A percentile compares a stretch with the other conserved stretches of the same genome.
Conservation (phyloP, 2,797 vertebrate genomes). For the Sebastes trivittatus region DNA sequence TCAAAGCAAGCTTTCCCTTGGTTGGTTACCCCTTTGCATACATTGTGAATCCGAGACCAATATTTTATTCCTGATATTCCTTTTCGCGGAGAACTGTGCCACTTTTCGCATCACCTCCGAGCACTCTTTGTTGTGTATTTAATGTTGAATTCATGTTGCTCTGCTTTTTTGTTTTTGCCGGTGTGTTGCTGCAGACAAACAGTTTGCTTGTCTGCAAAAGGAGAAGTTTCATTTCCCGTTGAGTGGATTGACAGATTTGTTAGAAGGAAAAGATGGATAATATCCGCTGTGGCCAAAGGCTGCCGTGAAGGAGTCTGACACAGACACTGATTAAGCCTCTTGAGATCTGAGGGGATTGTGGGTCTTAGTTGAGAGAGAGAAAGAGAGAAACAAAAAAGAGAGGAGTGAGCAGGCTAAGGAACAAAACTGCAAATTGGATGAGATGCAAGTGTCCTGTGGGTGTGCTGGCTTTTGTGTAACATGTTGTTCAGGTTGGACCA, state of each 20-base stretch:
- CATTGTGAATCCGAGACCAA: conserved; percentile 65
- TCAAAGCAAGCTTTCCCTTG: conserved; percentile 79
- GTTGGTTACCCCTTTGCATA: conserved; percentile 75
- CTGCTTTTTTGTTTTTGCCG: conserved; percentile 14
- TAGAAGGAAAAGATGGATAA: conserved; percentile 81
- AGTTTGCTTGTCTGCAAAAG: conserved; percentile 61
- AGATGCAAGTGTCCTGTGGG: conserved; percentile 73
- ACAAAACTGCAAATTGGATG: conserved; percentile 78
- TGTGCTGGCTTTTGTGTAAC: conserved; percentile 57
- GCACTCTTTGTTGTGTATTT: conserved; percentile 36
- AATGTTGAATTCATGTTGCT: conserved; percentile 57
- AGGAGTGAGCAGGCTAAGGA: conserved; percentile 57
- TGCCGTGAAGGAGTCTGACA: conserved; percentile 81
- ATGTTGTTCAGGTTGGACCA: conserved; percentile 60
- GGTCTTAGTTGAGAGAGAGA: conserved; percentile 76
- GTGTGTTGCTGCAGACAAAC: conserved; percentile 59
- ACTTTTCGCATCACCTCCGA: conserved; percentile 48
- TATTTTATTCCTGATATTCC: conserved; percentile 66
- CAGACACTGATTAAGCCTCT: conserved; percentile 85
- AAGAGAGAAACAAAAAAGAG: conserved; percentile 58
- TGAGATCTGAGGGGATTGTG: conserved; percentile 82
- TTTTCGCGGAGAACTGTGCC: conserved; percentile 30
- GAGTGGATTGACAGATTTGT: conserved; percentile 82
- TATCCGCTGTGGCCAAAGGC: conserved; percentile 81
- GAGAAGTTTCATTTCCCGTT: conserved; percentile 80